Conservation (phyloP, 2,888 invertebrate genomes). For the Hofmannophila pseudospretella region DNA sequence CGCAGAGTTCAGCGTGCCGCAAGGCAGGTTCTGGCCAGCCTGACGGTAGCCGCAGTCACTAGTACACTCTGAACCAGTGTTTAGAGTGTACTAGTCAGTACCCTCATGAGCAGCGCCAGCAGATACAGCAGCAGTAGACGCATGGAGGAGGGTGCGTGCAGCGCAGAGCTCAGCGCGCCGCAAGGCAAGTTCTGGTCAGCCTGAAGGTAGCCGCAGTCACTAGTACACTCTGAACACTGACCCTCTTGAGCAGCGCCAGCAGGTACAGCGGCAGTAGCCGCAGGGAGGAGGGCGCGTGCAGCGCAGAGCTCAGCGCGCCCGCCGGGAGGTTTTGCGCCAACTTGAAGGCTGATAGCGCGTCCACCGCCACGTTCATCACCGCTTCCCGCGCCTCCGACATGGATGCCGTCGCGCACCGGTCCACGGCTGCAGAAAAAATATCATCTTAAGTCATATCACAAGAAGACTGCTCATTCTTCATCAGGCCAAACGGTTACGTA, state of each 20-base stretch:
- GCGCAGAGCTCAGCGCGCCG: slow-evolving; percentile 57
- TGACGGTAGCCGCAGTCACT: slow-evolving; percentile 46
- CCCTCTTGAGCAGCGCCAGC: slow-evolving; percentile 91
- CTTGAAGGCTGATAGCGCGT: slow-evolving; percentile 78
- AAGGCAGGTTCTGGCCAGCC: too few species aligned
- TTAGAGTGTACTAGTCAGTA: too few species aligned
- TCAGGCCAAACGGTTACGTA: too few species aligned
- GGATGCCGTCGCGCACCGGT: slow-evolving; percentile 90
- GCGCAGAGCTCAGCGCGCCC: slow-evolving; percentile 60
- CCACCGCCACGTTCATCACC: slow-evolving; percentile 95
- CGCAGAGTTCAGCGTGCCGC: too few species aligned
- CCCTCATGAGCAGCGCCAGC: neutral
- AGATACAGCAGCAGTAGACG: slow-evolving; percentile 87
- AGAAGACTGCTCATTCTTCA: too few species aligned
- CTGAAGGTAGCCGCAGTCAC: slow-evolving; percentile 46
- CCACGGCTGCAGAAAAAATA: too few species aligned
- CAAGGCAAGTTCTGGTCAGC: slow-evolving; percentile 76
- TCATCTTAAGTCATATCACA: too few species aligned
- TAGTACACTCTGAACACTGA: slow-evolving; percentile 70
- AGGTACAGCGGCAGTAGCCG: slow-evolving; percentile 92
- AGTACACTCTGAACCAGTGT: too few species aligned
- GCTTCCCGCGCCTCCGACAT: slow-evolving; percentile 97
- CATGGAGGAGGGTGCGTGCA: slow-evolving; percentile 85
- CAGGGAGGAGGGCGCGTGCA: slow-evolving; percentile 87
- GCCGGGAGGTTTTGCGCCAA: slow-evolving; percentile 80